These are phyloP conservation scores for Panulirus ornatus DNA, from an alignment of 1,140 invertebrate species.

Conservation along the genomic window DNA sequence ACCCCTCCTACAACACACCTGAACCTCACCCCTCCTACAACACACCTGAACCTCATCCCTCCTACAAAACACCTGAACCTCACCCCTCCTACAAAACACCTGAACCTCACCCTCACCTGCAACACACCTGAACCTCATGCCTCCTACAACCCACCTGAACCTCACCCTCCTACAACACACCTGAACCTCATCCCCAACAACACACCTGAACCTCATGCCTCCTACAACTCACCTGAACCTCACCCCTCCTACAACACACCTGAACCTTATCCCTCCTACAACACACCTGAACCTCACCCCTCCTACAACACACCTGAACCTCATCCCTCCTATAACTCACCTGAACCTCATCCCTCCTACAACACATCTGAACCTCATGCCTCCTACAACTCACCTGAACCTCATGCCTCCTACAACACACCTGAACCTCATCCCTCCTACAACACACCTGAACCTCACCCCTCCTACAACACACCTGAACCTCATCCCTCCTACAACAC, in stretches of 20 bases:
- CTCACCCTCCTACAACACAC: background rate
- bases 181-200: too few species aligned
- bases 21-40: background rate
- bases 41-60: background rate
- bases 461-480: background rate
- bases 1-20: background rate
- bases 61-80: too few species aligned
- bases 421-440: background rate
- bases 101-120: background rate
- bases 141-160: background rate
- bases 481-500: too few species aligned
- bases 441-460: background rate
- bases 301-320: too few species aligned
- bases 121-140: background rate
- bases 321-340: too few species aligned
- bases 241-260: too few species aligned
- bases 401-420: background rate
- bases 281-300: too few species aligned
- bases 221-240: too few species aligned
- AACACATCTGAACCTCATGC: background rate
- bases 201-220: too few species aligned
- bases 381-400: background rate
- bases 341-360: too few species aligned
- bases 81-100: too few species aligned
- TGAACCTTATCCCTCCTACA: too few species aligned